Conservation (phyloP, 1,140 invertebrate genomes). For the Bombus polaris region DNA sequence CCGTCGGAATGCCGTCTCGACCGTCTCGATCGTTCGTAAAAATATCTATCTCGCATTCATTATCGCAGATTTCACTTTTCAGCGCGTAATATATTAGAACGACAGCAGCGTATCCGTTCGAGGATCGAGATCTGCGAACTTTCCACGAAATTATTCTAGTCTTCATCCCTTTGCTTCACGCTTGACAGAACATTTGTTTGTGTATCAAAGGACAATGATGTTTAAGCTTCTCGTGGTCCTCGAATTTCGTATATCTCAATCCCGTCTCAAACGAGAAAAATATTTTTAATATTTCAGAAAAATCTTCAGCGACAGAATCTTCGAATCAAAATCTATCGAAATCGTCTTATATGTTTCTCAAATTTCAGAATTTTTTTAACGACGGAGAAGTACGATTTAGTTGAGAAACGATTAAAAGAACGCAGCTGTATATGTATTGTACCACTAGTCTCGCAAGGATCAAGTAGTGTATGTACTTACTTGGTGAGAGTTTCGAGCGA, state of each 20-base stretch:
- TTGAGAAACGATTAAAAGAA: no score
- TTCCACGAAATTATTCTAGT: slow-evolving; percentile 1
- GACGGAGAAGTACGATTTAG: no score
- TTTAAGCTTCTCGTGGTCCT: no score
- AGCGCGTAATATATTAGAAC: slow-evolving; percentile 37
- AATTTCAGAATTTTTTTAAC: not conserved
- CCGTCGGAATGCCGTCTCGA: not conserved
- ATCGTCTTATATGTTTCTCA: no score
- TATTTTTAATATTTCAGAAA: no score
- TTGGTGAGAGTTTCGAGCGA: slow-evolving; percentile 97
- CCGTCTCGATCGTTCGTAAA: not conserved
- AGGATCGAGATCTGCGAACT: not conserved
- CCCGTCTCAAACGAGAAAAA: no score
- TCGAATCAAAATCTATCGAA: no score
- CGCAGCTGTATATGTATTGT: not conserved
- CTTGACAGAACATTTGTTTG: not conserved
- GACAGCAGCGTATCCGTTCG: slow-evolving; percentile 13
- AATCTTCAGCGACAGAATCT: no score
- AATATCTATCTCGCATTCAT: slow-evolving; percentile 34
- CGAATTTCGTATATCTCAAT: no score
- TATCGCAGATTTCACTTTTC: slow-evolving; percentile 43
- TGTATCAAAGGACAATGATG: no score
- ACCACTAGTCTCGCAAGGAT: not conserved
- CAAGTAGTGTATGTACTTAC: slow-evolving; percentile 84
- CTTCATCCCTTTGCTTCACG: not conserved